Evolutionary conservation across 2,888 invertebrate species (phyloP), one percentile per base, ranked within the genome.

Genomic region (Dendrolimus pini): DNA sequence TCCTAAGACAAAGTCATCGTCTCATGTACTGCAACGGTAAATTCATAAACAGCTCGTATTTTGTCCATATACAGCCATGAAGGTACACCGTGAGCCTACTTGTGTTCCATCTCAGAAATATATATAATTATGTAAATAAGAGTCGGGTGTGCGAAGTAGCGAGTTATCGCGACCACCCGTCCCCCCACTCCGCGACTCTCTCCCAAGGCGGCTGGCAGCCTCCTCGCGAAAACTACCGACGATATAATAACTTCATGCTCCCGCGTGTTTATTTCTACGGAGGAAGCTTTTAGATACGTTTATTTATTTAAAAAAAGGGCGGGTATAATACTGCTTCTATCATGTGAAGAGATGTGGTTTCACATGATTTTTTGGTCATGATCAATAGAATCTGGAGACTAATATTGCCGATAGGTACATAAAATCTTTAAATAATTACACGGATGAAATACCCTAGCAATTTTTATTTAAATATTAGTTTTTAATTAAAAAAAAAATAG

Each of bases 41-140:
- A 30, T 30, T 30, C 30, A 30, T 30, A 30, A 30, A 30, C 30
- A 30, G 6, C 30, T 30, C 6, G 30, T 30, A 30, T 30, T 30
- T 6, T 30, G 30, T 30, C 30, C 6, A 3, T 30, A 30, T 30
- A 30, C 30, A 30, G 30, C 30, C 30, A 30, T 30, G 6, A 30
- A 30, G 30, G 30, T 30, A 30, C 18, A 18, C 6, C 30, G 30
- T 30, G 30, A 47, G 47, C 47, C 47, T 47, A 10, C 47, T 47
- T 47, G 47, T 47, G 12, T 47, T 12, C 10, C 12, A 47, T 47
- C 3, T 47, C 47, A 47, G 47, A 47, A 47, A 47, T 47, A 47
- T 80, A 78, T 80, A 80, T 86, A 81, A 86, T 86, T 85, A 88
- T 86, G 86, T 87, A 85, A 87, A 87, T 86, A 86, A 85, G 86